Percentiles rank a stretch among this genome's conserved stretches.
phyloP scores from a whole-genome alignment of 2,888 invertebrate species.

The Fragum whitleyi region DNA sequence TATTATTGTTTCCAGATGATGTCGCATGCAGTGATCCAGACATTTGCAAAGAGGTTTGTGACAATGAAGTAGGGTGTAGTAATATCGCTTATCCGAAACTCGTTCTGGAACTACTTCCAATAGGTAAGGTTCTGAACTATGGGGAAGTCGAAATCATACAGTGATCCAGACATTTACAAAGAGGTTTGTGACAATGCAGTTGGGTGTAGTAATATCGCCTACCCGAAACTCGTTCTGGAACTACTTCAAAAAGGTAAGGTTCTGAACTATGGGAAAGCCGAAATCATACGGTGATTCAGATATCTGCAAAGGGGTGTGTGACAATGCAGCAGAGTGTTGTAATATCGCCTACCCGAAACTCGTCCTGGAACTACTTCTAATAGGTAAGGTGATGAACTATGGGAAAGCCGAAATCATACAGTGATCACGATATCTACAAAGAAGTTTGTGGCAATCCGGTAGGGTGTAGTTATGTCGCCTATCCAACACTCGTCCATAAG shows the following conservation, averaged over 20 bases:
- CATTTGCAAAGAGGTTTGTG: slow-evolving; percentile 69
- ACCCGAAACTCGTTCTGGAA: slow-evolving; percentile 75
- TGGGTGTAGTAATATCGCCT: slow-evolving; percentile 79
- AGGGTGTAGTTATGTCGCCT: slow-evolving; percentile 79
- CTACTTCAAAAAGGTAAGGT: slow-evolving; percentile 74
- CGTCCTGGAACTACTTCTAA: slow-evolving; percentile 75
- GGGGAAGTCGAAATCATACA: no score
- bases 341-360: slow-evolving; percentile 80
- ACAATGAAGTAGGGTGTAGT: slow-evolving; percentile 75
- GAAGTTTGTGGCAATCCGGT: slow-evolving; percentile 72
- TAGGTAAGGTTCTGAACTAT: no score
- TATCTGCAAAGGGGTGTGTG: slow-evolving; percentile 70
- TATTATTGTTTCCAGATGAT: slow-evolving; percentile 74
- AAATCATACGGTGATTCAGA: slow-evolving; percentile 67
- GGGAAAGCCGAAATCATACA: no score
- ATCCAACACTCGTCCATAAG: slow-evolving; percentile 77
- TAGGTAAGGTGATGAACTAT: slow-evolving; percentile 71
- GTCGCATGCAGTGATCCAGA: slow-evolving; percentile 74
- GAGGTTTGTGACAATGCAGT: slow-evolving; percentile 73
- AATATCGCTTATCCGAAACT: slow-evolving; percentile 79
- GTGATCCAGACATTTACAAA: slow-evolving; percentile 70
- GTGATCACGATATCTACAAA: slow-evolving; percentile 70
- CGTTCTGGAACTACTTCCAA: slow-evolving; percentile 74
- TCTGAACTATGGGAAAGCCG: no score
- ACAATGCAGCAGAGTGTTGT: slow-evolving; percentile 75